Base-by-base conservation (phyloP, 2,797 vertebrate genomes). In the Alectoris magna region DNA sequence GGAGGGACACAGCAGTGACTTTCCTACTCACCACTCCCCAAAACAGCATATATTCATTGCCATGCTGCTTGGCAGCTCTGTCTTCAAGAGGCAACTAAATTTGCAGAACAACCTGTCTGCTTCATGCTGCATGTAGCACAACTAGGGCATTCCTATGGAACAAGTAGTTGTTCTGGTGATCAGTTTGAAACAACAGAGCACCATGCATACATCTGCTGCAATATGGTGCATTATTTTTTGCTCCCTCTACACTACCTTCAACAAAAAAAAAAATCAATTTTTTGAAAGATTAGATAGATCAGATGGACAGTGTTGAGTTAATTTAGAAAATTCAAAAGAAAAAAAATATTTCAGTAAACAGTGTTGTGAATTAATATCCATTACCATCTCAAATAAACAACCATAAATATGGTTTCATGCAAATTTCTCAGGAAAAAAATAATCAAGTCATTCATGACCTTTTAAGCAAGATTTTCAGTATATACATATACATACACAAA, bases 391-490 rank as follows among this genome's bases (percentile, higher is more conserved):
- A 75, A 64, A 79, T 15, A 67, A 87, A 69, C 13, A 76, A 8
- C 10, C 34, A 39, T 21, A 48, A 58, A 41, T 4, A 39, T 16
- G 14, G 16, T 21, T 74, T 73, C 38, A 14, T 67, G 34, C 11
- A 79, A 79, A 59, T 5, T 63, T 1, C 2, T 74, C 69, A 38
- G 41, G 18, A 84, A 87, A 41, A 41, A 27, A 14, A 72, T 19
- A 0, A 31, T 49, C 16, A 63, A 81, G 27, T 48, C 48, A 60
- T 43, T 31, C 2, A 4, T 38, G 4, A 82, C 1, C 2, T 5
- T 74, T 80, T 66, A 13, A 69, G 46, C 13, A 75, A 59, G 27
- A 36, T 29, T 55, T 62, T 93, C 15, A 48, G 38, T 31, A 9
- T 3, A n/a, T n/a, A n/a, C n/a, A n/a, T n/a, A n/a, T n/a, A n/a